phyloP scores from a whole-genome alignment of 2,797 vertebrate species.

The Labeo calbasu region DNA sequence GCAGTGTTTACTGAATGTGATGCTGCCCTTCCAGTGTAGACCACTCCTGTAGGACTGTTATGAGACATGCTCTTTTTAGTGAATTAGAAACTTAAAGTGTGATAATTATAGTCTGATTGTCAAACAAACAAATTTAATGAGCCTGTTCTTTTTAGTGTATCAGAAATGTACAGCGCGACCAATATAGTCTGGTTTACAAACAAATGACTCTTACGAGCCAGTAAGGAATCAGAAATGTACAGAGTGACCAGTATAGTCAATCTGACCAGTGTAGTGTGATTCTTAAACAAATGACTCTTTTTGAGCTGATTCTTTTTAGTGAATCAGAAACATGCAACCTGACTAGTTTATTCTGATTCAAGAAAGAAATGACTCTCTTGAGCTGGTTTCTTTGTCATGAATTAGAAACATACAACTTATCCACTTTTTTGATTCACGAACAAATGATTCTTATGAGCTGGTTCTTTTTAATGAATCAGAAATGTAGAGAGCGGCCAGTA shows the following conservation, averaged over 20 bases:
- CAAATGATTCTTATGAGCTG: no score
- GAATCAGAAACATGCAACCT: no score
- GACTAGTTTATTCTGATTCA: no score
- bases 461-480: background rate
- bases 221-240: background rate
- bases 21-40: background rate
- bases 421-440: no score
- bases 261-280: no score
- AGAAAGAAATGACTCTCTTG: no score
- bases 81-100: background rate
- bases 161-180: background rate
- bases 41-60: background rate
- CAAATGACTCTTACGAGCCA: no score
- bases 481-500: background rate
- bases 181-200: background rate
- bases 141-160: background rate
- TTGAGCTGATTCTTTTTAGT: no score
- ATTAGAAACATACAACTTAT: no score
- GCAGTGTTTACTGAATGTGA: background rate
- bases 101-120: background rate
- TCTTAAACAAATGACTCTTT: no score
- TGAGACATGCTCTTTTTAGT: background rate
- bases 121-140: background rate
- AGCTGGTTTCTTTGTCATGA: no score
- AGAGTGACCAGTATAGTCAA: background rate